A percentile compares a stretch with the other conserved stretches of the same genome.
Evolutionary conservation across 2,888 invertebrate genomes (phyloP).

Genomic region (Axea sp.): DNA sequence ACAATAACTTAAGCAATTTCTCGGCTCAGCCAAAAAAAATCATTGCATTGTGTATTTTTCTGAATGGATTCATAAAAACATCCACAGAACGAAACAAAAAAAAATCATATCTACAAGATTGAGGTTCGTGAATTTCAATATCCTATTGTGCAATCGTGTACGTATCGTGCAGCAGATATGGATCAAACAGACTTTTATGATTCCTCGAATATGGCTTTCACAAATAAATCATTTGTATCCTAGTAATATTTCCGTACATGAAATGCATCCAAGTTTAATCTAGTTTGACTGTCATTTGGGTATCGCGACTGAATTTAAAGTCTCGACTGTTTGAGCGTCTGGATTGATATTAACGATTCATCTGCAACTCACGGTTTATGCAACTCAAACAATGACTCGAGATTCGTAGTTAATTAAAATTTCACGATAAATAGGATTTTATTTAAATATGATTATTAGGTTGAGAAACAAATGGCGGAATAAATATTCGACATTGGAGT

Average conservation of each 20-base stretch:
- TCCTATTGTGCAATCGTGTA: conserved; percentile 10
- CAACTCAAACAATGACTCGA: not conserved
- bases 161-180: conserved; percentile 5
- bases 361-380: conserved; percentile 7
- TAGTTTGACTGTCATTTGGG: conserved; percentile 19
- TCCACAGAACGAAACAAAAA: conserved; percentile 12
- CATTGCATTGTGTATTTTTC: too few relatives aligned
- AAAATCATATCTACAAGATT: conserved; percentile 13
- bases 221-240: conserved; percentile 27
- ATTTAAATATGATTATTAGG: too few relatives aligned
- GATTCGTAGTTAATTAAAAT: conserved; percentile 1
- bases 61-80: too few relatives aligned
- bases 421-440: not conserved
- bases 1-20: too few relatives aligned
- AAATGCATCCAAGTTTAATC: conserved; percentile 14
- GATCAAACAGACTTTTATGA: conserved; percentile 15
- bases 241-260: conserved; percentile 13
- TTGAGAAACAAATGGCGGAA: too few relatives aligned
- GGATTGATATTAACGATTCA: conserved; percentile 2
- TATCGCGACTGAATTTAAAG: conserved; percentile 6
- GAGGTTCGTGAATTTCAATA: conserved; percentile 28
- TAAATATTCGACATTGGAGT: too few relatives aligned
- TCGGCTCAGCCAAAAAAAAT: too few relatives aligned
- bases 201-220: conserved; percentile 3
- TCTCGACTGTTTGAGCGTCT: conserved; percentile 9